Conservation (phyloP, 2,888 invertebrate genomes). For the Pherbina coryleti region DNA sequence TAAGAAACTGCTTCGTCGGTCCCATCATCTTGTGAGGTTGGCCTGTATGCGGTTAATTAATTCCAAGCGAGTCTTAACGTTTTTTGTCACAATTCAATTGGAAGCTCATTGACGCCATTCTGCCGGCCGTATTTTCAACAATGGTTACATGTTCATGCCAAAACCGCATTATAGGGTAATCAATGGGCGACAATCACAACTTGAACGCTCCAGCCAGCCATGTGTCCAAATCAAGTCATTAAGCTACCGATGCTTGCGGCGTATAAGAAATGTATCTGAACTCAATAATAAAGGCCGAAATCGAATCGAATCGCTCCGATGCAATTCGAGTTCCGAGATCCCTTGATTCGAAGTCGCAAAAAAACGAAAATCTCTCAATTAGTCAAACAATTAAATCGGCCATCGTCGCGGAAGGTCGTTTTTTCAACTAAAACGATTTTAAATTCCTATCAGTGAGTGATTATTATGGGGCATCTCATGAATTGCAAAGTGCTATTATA, state of each 20-base stretch:
- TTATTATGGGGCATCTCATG: conserved; percentile 33
- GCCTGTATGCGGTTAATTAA: conserved; percentile 62
- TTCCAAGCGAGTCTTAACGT: conserved; percentile 60
- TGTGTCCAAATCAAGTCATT: conserved; percentile 62
- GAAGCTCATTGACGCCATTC: conserved; percentile 51
- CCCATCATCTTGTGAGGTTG: conserved; percentile 55
- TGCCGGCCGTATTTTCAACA: conserved; percentile 44
- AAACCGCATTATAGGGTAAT: conserved; percentile 51
- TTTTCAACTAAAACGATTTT: conserved; percentile 46
- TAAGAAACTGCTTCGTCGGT: conserved; percentile 26
- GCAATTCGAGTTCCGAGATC: conserved; percentile 22
- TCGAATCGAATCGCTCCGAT: not conserved
- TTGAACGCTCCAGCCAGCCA: not conserved
- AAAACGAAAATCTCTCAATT: conserved; percentile 68
- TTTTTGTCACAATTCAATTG: conserved; percentile 37
- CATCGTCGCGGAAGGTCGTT: conserved; percentile 52
- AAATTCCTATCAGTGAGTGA: conserved; percentile 32
- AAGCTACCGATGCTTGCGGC: conserved; percentile 55
- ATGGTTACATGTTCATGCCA: conserved; percentile 24
- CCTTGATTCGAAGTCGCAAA: conserved; percentile 35
- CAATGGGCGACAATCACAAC: conserved; percentile 55
- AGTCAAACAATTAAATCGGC: conserved; percentile 69
- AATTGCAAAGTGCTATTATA: conserved; percentile 30
- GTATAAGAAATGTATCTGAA: conserved; percentile 52
- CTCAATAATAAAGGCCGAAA: conserved; percentile 37